Percentiles rank a stretch among this genome's conserved stretches.
Evolutionary conservation across 2,113 vertebrate genomes (phyloP).

Genomic region (Tyrannus savana): DNA sequence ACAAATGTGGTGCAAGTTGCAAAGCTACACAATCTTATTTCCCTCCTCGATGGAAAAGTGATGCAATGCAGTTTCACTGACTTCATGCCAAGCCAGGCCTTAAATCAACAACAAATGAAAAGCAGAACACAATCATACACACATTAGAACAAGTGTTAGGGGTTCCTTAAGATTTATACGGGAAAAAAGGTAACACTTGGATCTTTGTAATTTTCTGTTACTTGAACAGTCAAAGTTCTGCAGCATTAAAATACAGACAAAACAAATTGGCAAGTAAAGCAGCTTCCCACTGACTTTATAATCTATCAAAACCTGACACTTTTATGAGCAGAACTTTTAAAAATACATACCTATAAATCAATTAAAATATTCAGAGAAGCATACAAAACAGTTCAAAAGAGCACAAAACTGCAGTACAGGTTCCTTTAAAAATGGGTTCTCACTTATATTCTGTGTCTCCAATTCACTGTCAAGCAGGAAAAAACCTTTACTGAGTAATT

Average conservation of each 20-base stretch:
- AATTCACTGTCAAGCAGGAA: slow-evolving; percentile 5
- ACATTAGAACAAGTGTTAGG: neutral
- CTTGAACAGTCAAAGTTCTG: neutral
- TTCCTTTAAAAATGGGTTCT: slow-evolving; percentile 35
- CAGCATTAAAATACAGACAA: slow-evolving; percentile 42
- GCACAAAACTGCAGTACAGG: neutral
- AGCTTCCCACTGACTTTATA: neutral
- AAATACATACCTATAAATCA: slow-evolving; percentile 1
- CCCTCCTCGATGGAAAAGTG: neutral
- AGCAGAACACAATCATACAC: slow-evolving; percentile 7
- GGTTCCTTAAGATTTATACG: neutral
- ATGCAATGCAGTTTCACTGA: slow-evolving; percentile 6
- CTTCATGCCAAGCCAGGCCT: neutral
- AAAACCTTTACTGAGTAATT: slow-evolving; percentile 32
- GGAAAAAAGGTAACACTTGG: neutral
- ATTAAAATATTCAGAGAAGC: slow-evolving; percentile 24
- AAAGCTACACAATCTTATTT: neutral
- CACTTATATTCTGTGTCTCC: neutral
- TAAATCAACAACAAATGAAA: slow-evolving; percentile 14
- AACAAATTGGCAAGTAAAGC: slow-evolving; percentile 11
- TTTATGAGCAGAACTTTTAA: slow-evolving; percentile 37
- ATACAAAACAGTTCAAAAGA: slow-evolving; percentile 46
- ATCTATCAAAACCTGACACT: neutral
- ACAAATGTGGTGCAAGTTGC: neutral
- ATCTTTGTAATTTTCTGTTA: neutral